A percentile compares a stretch with the other conserved stretches of the same genome.
Conservation (phyloP, 2,113 vertebrate genomes). For the Limanda limanda region DNA sequence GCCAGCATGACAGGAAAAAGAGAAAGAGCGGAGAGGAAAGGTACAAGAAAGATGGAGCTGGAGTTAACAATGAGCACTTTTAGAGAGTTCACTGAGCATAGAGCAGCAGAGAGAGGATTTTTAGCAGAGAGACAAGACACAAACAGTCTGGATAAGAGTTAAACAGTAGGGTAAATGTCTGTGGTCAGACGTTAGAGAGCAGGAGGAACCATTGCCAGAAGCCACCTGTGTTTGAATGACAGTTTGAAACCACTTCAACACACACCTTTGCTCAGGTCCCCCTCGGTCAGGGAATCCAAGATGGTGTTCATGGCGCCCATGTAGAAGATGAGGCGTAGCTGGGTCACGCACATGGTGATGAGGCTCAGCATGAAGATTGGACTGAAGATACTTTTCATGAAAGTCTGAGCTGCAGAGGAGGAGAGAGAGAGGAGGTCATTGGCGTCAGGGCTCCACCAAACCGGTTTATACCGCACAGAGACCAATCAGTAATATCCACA, state of each 20-base stretch:
- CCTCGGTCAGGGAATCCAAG: slow-evolving; percentile 88
- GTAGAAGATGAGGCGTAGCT: slow-evolving; percentile 98
- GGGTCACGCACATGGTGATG: slow-evolving; percentile 98
- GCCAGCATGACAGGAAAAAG: slow-evolving; percentile 63
- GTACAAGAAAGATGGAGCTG: slow-evolving; percentile 39
- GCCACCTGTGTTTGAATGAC: background rate
- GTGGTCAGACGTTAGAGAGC: slow-evolving; percentile 12
- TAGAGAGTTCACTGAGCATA: slow-evolving; percentile 39
- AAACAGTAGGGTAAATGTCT: background rate
- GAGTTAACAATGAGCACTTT: slow-evolving; percentile 48
- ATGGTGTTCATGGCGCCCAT: slow-evolving; percentile 99
- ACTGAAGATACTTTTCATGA: slow-evolving; percentile 95
- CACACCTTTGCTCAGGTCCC: slow-evolving; percentile 87
- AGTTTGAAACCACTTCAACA: background rate
- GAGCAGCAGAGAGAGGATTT: slow-evolving; percentile 5
- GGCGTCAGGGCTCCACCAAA: background rate
- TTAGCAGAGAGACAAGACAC: background rate
- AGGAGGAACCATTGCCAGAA: background rate
- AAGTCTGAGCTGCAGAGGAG: slow-evolving; percentile 81
- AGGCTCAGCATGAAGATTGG: slow-evolving; percentile 96
- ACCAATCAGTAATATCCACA: too few species aligned
- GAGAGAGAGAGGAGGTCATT: background rate
- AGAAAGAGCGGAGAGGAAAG: slow-evolving; percentile 27
- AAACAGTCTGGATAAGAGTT: background rate
- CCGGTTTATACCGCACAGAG: background rate